These are phyloP conservation scores for Brachypodius melanocephalos DNA, from an alignment of 2,113 vertebrate species.

Conservation along the genomic window DNA sequence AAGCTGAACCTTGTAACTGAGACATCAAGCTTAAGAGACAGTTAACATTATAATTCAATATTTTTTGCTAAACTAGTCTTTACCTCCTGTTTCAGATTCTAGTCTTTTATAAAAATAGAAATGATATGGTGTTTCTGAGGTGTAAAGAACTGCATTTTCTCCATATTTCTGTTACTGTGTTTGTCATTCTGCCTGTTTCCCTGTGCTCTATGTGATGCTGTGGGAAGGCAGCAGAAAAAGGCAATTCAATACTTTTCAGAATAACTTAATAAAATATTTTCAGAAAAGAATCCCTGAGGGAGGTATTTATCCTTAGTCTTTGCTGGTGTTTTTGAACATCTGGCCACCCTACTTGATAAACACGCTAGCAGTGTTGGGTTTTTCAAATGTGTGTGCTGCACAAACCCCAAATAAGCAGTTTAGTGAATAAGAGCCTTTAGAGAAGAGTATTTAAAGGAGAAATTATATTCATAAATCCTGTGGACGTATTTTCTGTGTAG, in stretches of 20 bases:
- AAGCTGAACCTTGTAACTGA: neutral
- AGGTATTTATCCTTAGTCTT: constrained; percentile 5
- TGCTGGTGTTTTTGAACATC: neutral
- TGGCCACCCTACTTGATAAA: neutral
- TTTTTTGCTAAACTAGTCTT: neutral
- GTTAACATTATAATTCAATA: neutral
- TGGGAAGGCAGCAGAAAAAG: neutral
- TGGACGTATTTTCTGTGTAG: neutral
- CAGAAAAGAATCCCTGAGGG: neutral
- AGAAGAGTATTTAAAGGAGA: neutral
- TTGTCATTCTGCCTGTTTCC: neutral
- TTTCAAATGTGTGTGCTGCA: neutral
- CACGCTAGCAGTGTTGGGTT: neutral
- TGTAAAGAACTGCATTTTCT: neutral
- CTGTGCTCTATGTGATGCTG: neutral
- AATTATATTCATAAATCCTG: neutral
- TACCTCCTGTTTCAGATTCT: neutral
- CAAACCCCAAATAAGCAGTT: neutral
- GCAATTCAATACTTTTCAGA: neutral
- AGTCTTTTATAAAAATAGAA: neutral
- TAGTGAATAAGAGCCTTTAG: neutral
- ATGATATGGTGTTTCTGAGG: neutral
- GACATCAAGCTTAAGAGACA: neutral
- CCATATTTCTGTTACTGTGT: neutral
- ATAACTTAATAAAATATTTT: neutral